Evolutionary conservation across 1,140 invertebrate species (phyloP).

Genomic region (Colletes latitarsis): DNA sequence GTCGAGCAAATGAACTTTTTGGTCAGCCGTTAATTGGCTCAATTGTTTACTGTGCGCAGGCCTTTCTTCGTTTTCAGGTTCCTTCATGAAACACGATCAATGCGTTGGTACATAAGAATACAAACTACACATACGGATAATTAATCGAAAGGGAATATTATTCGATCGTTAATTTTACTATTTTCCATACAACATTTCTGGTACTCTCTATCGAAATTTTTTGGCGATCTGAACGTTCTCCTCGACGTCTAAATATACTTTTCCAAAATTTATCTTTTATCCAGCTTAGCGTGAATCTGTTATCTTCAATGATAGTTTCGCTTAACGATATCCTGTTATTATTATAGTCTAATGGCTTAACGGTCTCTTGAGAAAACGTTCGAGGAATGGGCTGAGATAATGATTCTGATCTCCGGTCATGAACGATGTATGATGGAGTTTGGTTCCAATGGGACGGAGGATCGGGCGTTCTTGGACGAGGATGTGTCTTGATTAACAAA

Average conservation of each 20-base stretch:
- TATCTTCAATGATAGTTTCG: not conserved
- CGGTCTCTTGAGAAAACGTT: not conserved
- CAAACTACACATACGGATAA: not conserved
- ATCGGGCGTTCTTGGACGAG: slow-evolving; percentile 14
- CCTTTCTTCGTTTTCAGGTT: slow-evolving; percentile 75
- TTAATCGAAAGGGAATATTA: not conserved
- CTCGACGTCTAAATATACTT: slow-evolving; percentile 21
- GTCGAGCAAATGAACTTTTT: slow-evolving; percentile 76
- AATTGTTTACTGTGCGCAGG: slow-evolving; percentile 74
- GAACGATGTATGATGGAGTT: not conserved
- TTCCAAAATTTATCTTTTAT: slow-evolving; percentile 30
- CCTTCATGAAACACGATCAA: slow-evolving; percentile 65
- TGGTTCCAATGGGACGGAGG: slow-evolving; percentile 1
- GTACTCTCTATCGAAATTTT: not conserved
- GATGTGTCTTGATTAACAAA: not conserved
- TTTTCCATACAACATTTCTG: slow-evolving; percentile 16
- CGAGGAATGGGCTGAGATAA: not conserved
- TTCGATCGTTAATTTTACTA: slow-evolving; percentile 33
- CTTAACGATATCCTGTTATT: slow-evolving; percentile 29
- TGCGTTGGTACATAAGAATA: not conserved
- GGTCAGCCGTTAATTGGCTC: slow-evolving; percentile 75
- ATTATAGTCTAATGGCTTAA: slow-evolving; percentile 23
- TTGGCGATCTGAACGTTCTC: not conserved
- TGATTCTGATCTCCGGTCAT: not conserved
- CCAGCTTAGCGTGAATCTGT: slow-evolving; percentile 22